phyloP scores from a whole-genome alignment of 2,113 vertebrate species.

The Amblyopsis rosae region DNA sequence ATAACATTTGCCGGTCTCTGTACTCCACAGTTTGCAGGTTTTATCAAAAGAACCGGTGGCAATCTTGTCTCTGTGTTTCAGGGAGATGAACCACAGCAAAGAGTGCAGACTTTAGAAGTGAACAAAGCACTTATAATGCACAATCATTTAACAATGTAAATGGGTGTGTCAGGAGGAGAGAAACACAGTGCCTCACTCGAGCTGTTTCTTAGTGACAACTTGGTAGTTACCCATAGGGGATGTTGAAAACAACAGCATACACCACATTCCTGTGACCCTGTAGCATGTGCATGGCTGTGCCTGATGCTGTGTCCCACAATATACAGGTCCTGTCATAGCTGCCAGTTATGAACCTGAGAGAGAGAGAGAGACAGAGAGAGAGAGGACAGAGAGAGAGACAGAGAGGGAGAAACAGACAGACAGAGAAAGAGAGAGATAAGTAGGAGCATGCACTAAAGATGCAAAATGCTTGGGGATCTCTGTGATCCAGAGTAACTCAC shows the following conservation, averaged over 20 bases:
- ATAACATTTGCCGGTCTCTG: constrained; percentile 89
- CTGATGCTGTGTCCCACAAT: constrained; percentile 90
- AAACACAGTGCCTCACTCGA: not conserved
- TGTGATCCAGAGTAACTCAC: constrained; percentile 71
- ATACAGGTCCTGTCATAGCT: constrained; percentile 97
- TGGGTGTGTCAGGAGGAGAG: constrained; percentile 1
- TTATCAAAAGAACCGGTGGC: constrained; percentile 97
- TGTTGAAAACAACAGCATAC: constrained; percentile 94
- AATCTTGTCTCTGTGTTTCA: constrained; percentile 87
- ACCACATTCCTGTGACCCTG: constrained; percentile 92
- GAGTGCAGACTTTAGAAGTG: not conserved
- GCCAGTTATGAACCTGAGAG: constrained; percentile 90
- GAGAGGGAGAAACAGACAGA: not conserved
- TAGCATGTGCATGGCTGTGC: constrained; percentile 82
- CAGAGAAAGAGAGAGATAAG: not conserved
- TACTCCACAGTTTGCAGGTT: constrained; percentile 92
- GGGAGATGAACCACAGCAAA: constrained; percentile 29
- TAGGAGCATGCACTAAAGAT: not conserved
- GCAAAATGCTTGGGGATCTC: not conserved
- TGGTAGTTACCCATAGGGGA: constrained; percentile 91
- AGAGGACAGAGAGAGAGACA: constrained; percentile 2
- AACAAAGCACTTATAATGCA: not conserved
- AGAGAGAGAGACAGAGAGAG: not conserved
- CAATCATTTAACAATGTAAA: not conserved
- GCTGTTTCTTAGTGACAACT: constrained; percentile 10